Base-by-base conservation (phyloP, 2,797 vertebrate species). In the Amniataba percoides region DNA sequence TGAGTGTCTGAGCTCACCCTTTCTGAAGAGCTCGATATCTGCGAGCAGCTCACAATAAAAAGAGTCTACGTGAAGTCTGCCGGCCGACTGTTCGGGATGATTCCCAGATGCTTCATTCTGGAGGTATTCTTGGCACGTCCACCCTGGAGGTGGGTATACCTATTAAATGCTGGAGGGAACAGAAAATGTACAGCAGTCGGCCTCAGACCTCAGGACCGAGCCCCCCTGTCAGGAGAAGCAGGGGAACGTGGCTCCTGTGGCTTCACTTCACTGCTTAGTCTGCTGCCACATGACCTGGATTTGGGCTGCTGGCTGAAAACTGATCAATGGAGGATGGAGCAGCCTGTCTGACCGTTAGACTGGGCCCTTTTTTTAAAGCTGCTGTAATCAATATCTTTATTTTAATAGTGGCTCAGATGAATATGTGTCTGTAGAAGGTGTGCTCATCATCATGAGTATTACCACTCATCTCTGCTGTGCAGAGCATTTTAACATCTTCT, bases 221-320 rank as follows among this genome's bases (percentile, higher is more conserved):
- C n/a, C 25, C 5, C 51, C 25, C 5, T 52, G 13, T n/a, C 45
- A 18, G 63, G 43, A 36, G 11, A 18, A 23, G 16, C 16, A 52
- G 51, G 46, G 48, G 45, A n/a, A 40, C 19, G 39, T 64, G 40
- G 63, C 36, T 43, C 14, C 5, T 48, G 27, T 42, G 55, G 42
- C 40, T 40, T 16, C 27, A 18, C 40, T 40, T 16, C 27, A 18
- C 12, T 57, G 21, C 58, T 58, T n/a, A 48, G 18, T 67, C 19
- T 52, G 63, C 56, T 60, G 34, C 23, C 25, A 25, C 36, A 58
- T 80, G 52, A 58, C 52, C 72, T 19, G 42, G 23, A 59, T 51
- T 19, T 64, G 40, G 49, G 18, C 21, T 8, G 8, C 7, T 31
- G 53, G 18, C 43, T 5, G 15, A 23, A 58, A 59, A 12, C 1